Evolutionary conservation across 2,797 vertebrate genomes (phyloP).

Genomic region (Coregonus ussuriensis): DNA sequence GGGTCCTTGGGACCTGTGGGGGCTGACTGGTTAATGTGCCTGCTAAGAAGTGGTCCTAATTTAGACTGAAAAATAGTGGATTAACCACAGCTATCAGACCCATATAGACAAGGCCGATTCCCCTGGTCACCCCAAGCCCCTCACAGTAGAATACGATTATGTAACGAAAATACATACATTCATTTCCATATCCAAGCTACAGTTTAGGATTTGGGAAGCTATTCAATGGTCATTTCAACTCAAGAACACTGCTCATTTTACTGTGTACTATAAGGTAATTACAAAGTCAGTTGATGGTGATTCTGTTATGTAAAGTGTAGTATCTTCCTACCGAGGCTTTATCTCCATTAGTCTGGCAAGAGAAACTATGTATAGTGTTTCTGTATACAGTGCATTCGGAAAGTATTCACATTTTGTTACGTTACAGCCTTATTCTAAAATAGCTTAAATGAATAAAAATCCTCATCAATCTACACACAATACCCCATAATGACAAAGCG

Average conservation of each 20-base stretch:
- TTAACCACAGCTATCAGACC: neutral
- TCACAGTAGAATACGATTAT: neutral
- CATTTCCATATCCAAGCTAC: neutral
- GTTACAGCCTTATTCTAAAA: too few relatives aligned
- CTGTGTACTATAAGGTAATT: neutral
- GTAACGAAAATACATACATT: neutral
- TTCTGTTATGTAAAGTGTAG: neutral
- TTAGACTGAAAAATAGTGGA: constrained; percentile 1
- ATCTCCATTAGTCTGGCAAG: neutral
- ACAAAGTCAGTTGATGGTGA: neutral
- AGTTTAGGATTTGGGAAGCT: neutral
- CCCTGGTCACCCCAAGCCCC: neutral
- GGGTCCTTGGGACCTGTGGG: neutral
- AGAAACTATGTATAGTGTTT: neutral
- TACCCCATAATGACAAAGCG: too few relatives aligned
- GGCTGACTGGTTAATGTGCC: neutral
- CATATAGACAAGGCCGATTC: neutral
- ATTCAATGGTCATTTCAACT: neutral
- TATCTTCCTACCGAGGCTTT: neutral
- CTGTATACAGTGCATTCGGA: neutral
- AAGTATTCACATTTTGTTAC: too few relatives aligned
- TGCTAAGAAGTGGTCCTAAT: neutral
- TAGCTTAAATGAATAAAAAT: too few relatives aligned
- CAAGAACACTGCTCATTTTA: neutral
- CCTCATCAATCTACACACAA: too few relatives aligned